phyloP scores from a whole-genome alignment of 1,140 invertebrate genomes.

The Bursaphelenchus mucronatus region DNA sequence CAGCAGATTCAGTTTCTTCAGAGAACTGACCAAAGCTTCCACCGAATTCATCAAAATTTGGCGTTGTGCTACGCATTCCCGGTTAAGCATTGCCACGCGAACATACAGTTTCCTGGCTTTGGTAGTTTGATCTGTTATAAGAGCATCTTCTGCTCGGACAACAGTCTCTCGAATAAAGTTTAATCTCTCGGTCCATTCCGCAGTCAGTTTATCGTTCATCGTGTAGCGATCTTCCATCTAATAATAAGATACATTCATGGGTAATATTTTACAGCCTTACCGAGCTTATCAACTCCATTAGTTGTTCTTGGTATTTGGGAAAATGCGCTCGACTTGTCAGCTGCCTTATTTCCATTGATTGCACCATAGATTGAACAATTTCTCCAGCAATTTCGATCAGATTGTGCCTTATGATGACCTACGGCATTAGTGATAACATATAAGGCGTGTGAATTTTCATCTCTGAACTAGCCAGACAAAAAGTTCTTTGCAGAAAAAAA shows the following conservation, averaged over 20 bases:
- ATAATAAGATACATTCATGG: slow-evolving; percentile 11
- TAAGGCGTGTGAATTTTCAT: too few species aligned
- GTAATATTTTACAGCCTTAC: slow-evolving; percentile 13
- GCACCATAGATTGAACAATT: slow-evolving; percentile 29
- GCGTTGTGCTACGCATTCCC: slow-evolving; percentile 38
- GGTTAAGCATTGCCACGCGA: slow-evolving; percentile 41
- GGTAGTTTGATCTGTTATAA: slow-evolving; percentile 29
- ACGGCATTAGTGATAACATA: not conserved
- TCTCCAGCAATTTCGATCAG: slow-evolving; percentile 37
- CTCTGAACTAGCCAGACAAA: too few species aligned
- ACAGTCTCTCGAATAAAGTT: slow-evolving; percentile 46
- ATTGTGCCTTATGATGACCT: slow-evolving; percentile 33
- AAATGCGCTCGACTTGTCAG: slow-evolving; percentile 31
- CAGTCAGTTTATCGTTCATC: slow-evolving; percentile 36
- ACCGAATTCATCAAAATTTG: slow-evolving; percentile 27
- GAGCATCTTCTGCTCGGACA: slow-evolving; percentile 41
- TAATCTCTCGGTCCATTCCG: slow-evolving; percentile 43
- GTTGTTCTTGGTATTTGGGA: slow-evolving; percentile 17
- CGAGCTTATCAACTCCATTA: slow-evolving; percentile 14
- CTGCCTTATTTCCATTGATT: slow-evolving; percentile 29
- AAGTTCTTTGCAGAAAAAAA: too few species aligned
- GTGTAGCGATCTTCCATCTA: slow-evolving; percentile 47
- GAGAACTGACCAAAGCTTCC: slow-evolving; percentile 28
- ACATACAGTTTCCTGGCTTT: slow-evolving; percentile 38
- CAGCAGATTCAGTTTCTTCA: slow-evolving; percentile 33